Base-by-base conservation (phyloP, 1,140 invertebrate species). In the Pogonognathellus flavescens region DNA sequence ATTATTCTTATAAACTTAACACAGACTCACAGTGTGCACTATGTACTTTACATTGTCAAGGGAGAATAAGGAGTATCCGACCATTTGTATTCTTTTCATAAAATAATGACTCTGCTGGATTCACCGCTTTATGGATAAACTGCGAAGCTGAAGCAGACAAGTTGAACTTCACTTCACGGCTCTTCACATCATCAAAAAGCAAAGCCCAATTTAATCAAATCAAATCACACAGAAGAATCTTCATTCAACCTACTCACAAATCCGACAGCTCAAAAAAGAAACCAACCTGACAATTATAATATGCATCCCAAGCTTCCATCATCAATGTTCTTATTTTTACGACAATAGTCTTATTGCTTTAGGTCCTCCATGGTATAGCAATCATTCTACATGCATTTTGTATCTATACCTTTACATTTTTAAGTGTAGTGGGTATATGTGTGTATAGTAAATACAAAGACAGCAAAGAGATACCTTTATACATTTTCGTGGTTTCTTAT, bases 71-170 rank as follows among this genome's bases (percentile, higher is more conserved):
- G 2, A 57, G 11, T 50, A 18, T 76, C 70, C 31, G 31, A 76
- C 70, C 13, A 31, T 76, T 50, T 49, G n/a, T 52, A 57, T 57
- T 55, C 50, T 82, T 25, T 59, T 22, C 80, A 59, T 7, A 81
- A n/a, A 16, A 81, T 81, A 82, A 82, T 82, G 80, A 82, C 80
- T 55, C 52, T 82, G 80, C 80, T 82, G 80, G 80, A 82, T 82
- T 82, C 25, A 25, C 52, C 80, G 52, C 80, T 82, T 76, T 82
- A 57, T 82, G 80, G 80, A 82, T 31, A 59, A 55, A 57, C 55
- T 82, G 50, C 50, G 20, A 62, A 59, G 16, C 76, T 80, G 16
- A 55, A 80, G 18, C 31, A 41, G 31, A 41, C 31, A 6, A 70
- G 14, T 18, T 41, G 14, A 70, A 70, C 10, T 41, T 4, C 62